Percentiles rank a stretch among this genome's conserved stretches.
These are phyloP conservation scores for Diadumene lineata DNA, from an alignment of 92 coral and sea anemone species.

Conservation along the genomic window DNA sequence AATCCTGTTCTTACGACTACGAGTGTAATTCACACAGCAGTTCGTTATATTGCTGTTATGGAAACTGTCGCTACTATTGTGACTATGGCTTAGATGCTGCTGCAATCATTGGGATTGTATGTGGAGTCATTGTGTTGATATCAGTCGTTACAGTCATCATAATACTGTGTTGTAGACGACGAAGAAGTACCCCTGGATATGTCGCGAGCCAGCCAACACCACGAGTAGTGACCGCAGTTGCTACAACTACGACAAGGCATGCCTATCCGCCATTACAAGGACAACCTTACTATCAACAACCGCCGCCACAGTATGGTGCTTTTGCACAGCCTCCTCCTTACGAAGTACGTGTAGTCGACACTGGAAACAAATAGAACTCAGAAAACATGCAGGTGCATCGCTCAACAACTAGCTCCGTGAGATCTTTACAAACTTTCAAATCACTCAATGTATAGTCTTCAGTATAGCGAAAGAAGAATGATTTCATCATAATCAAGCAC, in stretches of 20 bases:
- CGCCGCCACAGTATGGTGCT: constrained; percentile 7
- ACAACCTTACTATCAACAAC: constrained; percentile 2
- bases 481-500: no score
- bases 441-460: no score
- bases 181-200: not conserved
- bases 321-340: no score
- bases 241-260: constrained; percentile 9
- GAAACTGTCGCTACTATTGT: not conserved
- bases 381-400: no score
- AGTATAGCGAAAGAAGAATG: no score
- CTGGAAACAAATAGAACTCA: no score
- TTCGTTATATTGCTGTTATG: not conserved
- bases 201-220: not conserved
- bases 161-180: not conserved
- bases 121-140: not conserved
- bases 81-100: not conserved
- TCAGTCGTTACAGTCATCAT: not conserved
- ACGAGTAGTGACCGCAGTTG: not conserved
- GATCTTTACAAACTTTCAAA: no score
- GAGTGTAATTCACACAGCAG: no score
- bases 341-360: constrained; percentile 3
- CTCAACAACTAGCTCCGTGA: no score
- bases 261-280: constrained; percentile 4
- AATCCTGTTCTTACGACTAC: not conserved
- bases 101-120: not conserved